Evolutionary conservation across 2,113 vertebrate genomes (phyloP).

Genomic region (Dryoscopus gambensis): DNA sequence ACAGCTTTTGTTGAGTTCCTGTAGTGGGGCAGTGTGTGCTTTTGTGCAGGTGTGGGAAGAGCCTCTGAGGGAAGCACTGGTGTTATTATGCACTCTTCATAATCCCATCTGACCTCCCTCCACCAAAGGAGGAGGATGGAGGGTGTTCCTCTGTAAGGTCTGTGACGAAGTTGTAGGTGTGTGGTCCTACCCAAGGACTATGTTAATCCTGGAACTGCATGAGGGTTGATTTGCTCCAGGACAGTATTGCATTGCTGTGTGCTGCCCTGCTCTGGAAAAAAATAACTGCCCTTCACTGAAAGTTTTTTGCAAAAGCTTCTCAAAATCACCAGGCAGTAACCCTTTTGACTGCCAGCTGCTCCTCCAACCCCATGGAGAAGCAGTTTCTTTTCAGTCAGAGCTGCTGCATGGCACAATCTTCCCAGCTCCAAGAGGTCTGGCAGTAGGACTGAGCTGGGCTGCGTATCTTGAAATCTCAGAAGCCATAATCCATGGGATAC

Average conservation of each 20-base stretch:
- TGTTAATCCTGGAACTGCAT: neutral
- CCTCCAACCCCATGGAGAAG: neutral
- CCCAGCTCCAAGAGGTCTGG: neutral
- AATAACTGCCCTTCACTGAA: neutral
- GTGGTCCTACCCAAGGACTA: neutral
- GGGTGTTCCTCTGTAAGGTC: neutral
- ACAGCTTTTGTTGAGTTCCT: neutral
- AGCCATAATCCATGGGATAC: neutral
- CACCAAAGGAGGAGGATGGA: neutral
- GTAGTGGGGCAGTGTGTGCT: neutral
- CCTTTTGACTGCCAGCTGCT: neutral
- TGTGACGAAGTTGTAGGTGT: neutral
- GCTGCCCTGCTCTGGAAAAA: neutral
- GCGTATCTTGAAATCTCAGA: neutral
- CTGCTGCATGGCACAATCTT: neutral
- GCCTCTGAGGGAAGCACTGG: neutral
- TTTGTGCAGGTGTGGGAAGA: neutral
- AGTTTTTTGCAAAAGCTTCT: neutral
- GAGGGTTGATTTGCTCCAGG: neutral
- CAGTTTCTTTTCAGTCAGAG: neutral
- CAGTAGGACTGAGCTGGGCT: neutral
- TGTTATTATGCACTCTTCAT: neutral
- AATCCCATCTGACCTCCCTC: neutral
- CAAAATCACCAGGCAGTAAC: neutral
- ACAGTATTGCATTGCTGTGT: neutral